Evolutionary conservation across 2,888 invertebrate species (phyloP), one percentile per base, ranked within the genome.

Genomic region (Ethmia dodecea): DNA sequence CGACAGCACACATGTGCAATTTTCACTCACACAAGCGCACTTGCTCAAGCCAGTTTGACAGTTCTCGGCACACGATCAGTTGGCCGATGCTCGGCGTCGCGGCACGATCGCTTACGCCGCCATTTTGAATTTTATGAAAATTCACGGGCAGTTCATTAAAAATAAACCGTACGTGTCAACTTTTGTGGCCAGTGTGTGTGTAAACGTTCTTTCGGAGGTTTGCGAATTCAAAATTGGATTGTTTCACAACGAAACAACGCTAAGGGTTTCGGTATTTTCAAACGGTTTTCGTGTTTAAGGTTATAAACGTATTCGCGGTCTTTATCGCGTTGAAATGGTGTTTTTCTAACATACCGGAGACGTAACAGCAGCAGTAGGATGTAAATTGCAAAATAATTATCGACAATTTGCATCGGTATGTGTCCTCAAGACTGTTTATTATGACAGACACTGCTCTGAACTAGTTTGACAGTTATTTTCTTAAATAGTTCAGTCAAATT

Each of bases 81-180:
- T 74, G 74, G 79, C 75, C 83, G 80, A 73, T 70, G 77, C 62
- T 64, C 79, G 80, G 81, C 81, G 77, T 67, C 73, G 80, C 78
- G 79, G 78, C 52, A 68, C 59, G 61, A 64, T 58, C 72, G 70
- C 48, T 59, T 48, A n/a, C 49, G 64, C 57, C 72, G 77, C 75
- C 72, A 78, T 78, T 37, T 78, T 73, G 67, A 54, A 61, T 63
- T 67, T 56, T 22, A 32, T 52, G 61, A 50, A 59, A 70, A 63
- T 67, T 57, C 60, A 47, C 75, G 73, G 64, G 55, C 64, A 67
- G 63, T 69, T 61, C 64, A 59, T 63, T 64, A 69, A 70, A 75
- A 75, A 72, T 72, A 77, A 75, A 78, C 60, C 60, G 69, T 74
- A 76, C 72, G 78, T 80, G 76, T 69, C 63, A 57, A 56, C 51